These are phyloP conservation scores for Drosophila atripex DNA, from an alignment of 2,888 invertebrate species.

Conservation along the genomic window DNA sequence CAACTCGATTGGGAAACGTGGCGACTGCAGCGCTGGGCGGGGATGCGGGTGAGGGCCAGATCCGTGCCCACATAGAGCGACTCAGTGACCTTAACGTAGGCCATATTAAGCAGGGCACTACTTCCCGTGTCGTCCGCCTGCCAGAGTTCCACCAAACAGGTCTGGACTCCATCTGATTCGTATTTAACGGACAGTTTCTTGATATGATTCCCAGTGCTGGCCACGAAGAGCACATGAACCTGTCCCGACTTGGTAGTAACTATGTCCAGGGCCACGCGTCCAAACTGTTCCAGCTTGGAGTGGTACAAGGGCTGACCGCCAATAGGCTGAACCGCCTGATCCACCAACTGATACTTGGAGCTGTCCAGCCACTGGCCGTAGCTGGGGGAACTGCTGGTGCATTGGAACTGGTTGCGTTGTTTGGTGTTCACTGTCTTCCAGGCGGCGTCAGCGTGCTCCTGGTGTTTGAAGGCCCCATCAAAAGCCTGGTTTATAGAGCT, in stretches of 20 bases:
- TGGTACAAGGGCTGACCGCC: constrained; percentile 88
- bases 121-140: constrained; percentile 85
- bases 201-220: constrained; percentile 90
- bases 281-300: constrained; percentile 89
- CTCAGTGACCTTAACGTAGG: constrained; percentile 91
- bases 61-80: constrained; percentile 91
- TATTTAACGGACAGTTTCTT: constrained; percentile 91
- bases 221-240: constrained; percentile 92
- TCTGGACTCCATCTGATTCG: constrained; percentile 84
- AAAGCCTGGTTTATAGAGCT: constrained; percentile 92
- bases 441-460: constrained; percentile 89
- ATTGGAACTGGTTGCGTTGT: constrained; percentile 87
- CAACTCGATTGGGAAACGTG: constrained; percentile 90
- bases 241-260: constrained; percentile 88
- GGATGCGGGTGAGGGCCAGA: constrained; percentile 88
- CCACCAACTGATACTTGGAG: constrained; percentile 93
- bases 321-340: constrained; percentile 91
- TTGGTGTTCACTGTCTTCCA: constrained; percentile 89
- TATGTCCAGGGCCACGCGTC: constrained; percentile 91
- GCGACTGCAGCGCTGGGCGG: constrained; percentile 91
- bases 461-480: constrained; percentile 93
- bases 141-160: constrained; percentile 95
- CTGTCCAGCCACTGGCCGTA: constrained; percentile 86
- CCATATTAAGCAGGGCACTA: constrained; percentile 87
- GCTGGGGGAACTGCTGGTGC: constrained; percentile 83